Evolutionary conservation across 2,888 invertebrate genomes (phyloP), one percentile per base, ranked within the genome.

Genomic region (Stegana nigrithorax): DNA sequence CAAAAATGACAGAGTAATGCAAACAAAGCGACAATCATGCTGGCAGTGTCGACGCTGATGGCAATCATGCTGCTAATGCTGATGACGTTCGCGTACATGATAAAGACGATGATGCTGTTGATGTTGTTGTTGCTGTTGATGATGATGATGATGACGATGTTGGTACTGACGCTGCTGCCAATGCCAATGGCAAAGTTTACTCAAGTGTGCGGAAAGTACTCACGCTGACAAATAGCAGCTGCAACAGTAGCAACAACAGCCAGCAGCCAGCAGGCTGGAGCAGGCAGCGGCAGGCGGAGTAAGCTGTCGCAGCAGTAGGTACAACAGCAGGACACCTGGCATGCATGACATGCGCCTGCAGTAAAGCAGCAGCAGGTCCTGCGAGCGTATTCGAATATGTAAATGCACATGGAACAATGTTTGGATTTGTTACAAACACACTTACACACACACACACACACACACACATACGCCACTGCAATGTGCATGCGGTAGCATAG

Each of bases 331-430:
- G 8, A 23, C 25, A 47, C 10, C 36, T n/a, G n/a, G n/a, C 36
- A 36, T 36, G 36, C n/a, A n/a, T n/a, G n/a, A 36, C 36, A n/a
- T 17, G 25, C 47, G 25, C 47, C 21, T 44, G n/a, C n/a, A n/a
- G n/a, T n/a, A n/a, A n/a, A n/a, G n/a, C n/a, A n/a, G n/a, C n/a
- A n/a, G n/a, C n/a, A n/a, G n/a, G n/a, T n/a, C n/a, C n/a, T n/a
- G 17, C 39, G 23, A 55, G 36, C 53, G 53, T 32, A 55, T 55
- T 19, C 53, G 53, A 36, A 55, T 36, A 55, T 55, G 53, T 55
- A 55, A 55, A 55, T 55, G 53, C 36, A n/a, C 53, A 29, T 32
- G 36, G 36, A 55, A 55, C 53, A 55, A 55, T 55, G 53, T 55
- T 55, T 55, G 32, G 53, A 55, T 55, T 55, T 36, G 17, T 36